These are phyloP conservation scores for Pristiophorus japonicus DNA, from an alignment of 2,113 vertebrate genomes.

Conservation along the genomic window DNA sequence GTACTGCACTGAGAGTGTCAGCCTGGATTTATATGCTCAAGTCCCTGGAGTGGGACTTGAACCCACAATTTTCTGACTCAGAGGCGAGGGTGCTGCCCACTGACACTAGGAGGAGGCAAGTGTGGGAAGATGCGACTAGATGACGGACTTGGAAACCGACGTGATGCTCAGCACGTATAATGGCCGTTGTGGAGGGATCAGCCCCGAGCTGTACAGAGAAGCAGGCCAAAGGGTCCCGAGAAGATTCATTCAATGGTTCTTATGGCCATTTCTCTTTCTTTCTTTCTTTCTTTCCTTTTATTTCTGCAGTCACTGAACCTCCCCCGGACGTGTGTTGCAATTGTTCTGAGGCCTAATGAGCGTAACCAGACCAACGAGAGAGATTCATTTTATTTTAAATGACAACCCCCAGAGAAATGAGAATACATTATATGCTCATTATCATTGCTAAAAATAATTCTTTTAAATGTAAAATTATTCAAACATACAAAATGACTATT, in stretches of 20 bases:
- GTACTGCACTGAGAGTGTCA: no score
- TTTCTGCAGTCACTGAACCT: not conserved
- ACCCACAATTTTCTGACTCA: no score
- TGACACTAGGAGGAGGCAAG: not conserved
- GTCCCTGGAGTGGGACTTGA: no score
- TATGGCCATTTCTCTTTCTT: not conserved
- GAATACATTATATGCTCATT: not conserved
- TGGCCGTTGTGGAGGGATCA: not conserved
- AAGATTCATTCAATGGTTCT: not conserved
- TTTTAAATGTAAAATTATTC: conserved; percentile 21
- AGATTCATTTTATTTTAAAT: not conserved
- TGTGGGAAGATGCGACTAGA: not conserved
- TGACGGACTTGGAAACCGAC: not conserved
- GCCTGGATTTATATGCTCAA: no score
- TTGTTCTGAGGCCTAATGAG: conserved; percentile 4
- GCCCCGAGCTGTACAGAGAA: not conserved
- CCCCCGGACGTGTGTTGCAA: not conserved
- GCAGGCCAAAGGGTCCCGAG: not conserved
- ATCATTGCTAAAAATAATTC: not conserved
- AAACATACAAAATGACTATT: not conserved
- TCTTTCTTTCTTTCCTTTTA: no score
- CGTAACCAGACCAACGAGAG: not conserved
- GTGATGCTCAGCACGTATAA: not conserved
- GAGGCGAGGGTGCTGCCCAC: no score
- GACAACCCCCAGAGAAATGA: not conserved